Evolutionary conservation across 2,113 vertebrate species (phyloP).

Genomic region (Chaetops frenatus): DNA sequence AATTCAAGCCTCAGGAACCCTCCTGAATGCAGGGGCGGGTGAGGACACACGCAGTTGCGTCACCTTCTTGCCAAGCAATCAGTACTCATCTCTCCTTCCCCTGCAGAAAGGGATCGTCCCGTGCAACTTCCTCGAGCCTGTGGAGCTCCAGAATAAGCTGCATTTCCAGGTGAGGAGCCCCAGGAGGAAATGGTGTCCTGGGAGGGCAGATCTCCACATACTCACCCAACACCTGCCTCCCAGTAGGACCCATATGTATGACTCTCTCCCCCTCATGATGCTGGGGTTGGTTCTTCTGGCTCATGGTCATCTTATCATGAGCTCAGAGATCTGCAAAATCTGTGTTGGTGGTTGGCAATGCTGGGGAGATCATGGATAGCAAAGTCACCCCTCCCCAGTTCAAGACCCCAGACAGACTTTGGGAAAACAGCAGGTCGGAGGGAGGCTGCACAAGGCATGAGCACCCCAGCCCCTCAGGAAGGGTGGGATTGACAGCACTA

Average conservation of each 20-base stretch:
- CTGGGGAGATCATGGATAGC: not conserved
- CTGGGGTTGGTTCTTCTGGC: not conserved
- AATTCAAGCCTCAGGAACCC: not conserved
- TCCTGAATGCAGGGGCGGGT: not conserved
- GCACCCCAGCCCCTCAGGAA: not conserved
- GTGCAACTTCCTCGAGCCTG: constrained; percentile 86
- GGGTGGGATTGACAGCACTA: not conserved
- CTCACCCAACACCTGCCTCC: not conserved
- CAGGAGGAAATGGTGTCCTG: not conserved
- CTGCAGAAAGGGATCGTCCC: constrained; percentile 89
- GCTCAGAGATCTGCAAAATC: not conserved
- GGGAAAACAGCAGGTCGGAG: not conserved
- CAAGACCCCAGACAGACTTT: not conserved
- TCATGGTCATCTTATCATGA: not conserved
- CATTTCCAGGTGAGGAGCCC: constrained; percentile 68
- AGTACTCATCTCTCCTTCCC: not conserved
- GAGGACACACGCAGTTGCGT: not conserved
- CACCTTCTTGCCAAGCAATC: not conserved
- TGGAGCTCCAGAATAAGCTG: constrained; percentile 80
- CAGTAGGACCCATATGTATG: not conserved
- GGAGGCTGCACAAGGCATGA: not conserved
- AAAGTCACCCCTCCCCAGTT: not conserved
- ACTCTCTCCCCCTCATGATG: not conserved
- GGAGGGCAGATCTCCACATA: not conserved
- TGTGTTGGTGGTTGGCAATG: accelerated